Conservation (phyloP, 1,140 invertebrate species). For the Drosophila pseudoobscura region DNA sequence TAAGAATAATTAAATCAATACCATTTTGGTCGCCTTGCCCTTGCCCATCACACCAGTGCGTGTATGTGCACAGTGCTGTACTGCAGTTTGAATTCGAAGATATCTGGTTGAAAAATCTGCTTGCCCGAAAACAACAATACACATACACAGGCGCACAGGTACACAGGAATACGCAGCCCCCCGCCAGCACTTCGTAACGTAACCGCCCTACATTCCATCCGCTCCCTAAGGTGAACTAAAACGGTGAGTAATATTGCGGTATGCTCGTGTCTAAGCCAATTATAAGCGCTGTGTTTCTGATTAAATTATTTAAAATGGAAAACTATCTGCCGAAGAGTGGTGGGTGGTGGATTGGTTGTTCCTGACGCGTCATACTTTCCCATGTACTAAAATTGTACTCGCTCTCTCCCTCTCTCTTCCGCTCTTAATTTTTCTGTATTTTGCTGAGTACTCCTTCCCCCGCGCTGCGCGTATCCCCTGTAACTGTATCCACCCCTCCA, state of each 20-base stretch:
- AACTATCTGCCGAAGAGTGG: not conserved
- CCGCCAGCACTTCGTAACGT: constrained; percentile 37
- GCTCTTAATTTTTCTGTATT: constrained; percentile 1
- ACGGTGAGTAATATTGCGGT: constrained; percentile 70
- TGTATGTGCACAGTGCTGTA: constrained; percentile 7
- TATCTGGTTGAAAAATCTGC: constrained; percentile 29
- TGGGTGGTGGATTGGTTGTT: constrained; percentile 8
- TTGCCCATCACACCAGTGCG: not conserved
- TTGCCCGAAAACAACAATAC: constrained; percentile 42
- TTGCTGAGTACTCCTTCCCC: too few relatives aligned
- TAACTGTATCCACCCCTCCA: constrained; percentile 60
- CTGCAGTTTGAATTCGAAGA: constrained; percentile 13
- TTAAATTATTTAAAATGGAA: constrained; percentile 35
- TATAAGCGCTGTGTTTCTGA: constrained; percentile 32
- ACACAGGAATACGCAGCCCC: constrained; percentile 6
- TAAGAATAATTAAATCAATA: constrained; percentile 24
- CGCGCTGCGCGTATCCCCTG: not conserved
- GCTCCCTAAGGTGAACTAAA: constrained; percentile 50
- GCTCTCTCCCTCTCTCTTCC: constrained; percentile 10
- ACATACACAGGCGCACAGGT: constrained; percentile 27
- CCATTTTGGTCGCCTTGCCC: not conserved
- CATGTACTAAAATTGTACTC: constrained; percentile 30
- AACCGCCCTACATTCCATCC: constrained; percentile 58
- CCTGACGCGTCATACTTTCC: constrained; percentile 25
- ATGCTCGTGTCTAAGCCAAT: constrained; percentile 59